Percentiles rank a stretch among this genome's conserved stretches.
Evolutionary conservation across 2,888 invertebrate species (phyloP).

Genomic region (Phrixothrix hirtus): DNA sequence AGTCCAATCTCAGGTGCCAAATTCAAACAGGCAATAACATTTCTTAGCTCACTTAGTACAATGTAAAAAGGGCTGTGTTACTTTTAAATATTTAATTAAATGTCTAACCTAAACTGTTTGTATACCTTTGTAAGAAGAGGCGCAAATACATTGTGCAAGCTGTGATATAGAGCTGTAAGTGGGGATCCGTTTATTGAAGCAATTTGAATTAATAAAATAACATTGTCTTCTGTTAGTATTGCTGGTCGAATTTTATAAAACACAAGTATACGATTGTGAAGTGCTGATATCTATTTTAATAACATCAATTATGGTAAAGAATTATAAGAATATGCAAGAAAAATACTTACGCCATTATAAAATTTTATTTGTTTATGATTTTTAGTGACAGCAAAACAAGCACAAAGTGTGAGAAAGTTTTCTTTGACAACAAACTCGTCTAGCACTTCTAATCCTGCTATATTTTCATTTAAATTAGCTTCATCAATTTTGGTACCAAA

Average conservation of each 20-base stretch:
- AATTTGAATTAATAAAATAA: conserved; percentile 61
- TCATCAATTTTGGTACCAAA: conserved; percentile 42
- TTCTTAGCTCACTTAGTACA: no score
- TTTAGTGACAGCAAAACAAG: conserved; percentile 44
- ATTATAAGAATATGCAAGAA: not conserved
- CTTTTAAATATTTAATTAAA: no score
- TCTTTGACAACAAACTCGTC: conserved; percentile 58
- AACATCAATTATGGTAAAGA: not conserved
- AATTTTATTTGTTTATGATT: conserved; percentile 45
- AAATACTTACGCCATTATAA: conserved; percentile 38
- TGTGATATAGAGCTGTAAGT: conserved; percentile 63
- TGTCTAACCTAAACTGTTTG: no score
- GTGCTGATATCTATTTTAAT: conserved; percentile 6
- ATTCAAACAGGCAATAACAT: no score
- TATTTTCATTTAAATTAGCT: conserved; percentile 42
- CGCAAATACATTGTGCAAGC: conserved; percentile 63
- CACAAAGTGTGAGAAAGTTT: conserved; percentile 56
- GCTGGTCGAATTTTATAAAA: conserved; percentile 67
- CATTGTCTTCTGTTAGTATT: conserved; percentile 63
- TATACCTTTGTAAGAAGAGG: no score
- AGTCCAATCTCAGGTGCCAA: no score
- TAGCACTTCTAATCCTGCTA: conserved; percentile 51
- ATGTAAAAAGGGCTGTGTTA: no score
- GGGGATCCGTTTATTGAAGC: conserved; percentile 65
- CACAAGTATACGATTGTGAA: conserved; percentile 49